Base-by-base conservation (phyloP, 2,888 invertebrate species). In the Drosophila setosimentum region DNA sequence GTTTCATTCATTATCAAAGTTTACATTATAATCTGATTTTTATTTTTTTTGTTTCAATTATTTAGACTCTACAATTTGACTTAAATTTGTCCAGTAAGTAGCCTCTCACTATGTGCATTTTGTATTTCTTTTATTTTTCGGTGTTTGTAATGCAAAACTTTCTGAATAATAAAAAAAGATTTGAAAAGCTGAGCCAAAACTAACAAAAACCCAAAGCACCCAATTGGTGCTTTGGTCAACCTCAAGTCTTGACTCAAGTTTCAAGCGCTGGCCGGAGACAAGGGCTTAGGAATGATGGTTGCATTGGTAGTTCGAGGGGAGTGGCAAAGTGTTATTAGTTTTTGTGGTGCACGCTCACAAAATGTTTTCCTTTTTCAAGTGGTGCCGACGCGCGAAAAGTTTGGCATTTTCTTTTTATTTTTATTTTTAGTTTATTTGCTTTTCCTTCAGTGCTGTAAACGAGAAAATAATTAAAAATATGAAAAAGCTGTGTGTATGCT, bases 261-360 rank as follows among this genome's bases (percentile, higher is more conserved):
- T 68, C 48, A 51, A 73, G 73, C 65, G 59, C 64, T 61, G 33
- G 50, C 42, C 63, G 24, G 67, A 61, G 66, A 59, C 66, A 54
- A 55, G 69, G 37, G 62, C 45, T 54, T 40, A 45, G 45, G 58
- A 48, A 35, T 35, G 35, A 51, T 48, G 61, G 45, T 55, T 60
- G 37, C 42, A 49, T 35, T 55, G 42, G 35, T 16, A 49, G 69
- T 50, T 50, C 10, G 40, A 29, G 67, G 42, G 60, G 65, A 42
- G 50, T 11, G 72, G 69, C 70, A 85, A 85, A 85, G 88, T 87
- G 86, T 87, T 85, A 85, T 85, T 85, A 85, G 86, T 85, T 85
- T 85, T 77, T 85, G 85, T 73, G 85, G 88, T 87, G 79, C 73
- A 70, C 57, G 83, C 83, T 87, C 83, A 82, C 85, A 85, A 87